Percentiles rank a stretch among this genome's conserved stretches.
Conservation (phyloP, 1,140 invertebrate species). For the Halesus radiatus region DNA sequence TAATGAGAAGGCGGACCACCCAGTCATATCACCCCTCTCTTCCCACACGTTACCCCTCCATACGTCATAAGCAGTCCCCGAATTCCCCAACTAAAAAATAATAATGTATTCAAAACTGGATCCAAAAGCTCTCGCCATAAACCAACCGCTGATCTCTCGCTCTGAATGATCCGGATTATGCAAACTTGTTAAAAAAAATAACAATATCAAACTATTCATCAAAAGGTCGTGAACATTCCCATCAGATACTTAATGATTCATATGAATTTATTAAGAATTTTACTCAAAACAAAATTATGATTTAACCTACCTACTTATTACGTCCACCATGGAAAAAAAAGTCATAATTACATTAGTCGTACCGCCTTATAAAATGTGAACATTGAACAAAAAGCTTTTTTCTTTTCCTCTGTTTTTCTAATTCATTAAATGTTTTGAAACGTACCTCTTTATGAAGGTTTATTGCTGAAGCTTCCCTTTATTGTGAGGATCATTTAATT, state of each 20-base stretch:
- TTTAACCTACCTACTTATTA: no score
- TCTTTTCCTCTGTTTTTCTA: background rate
- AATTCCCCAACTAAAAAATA: slow-evolving; percentile 44
- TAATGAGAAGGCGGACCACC: slow-evolving; percentile 57
- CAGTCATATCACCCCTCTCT: slow-evolving; percentile 36
- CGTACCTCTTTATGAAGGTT: background rate
- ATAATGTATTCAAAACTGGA: slow-evolving; percentile 51
- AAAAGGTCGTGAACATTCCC: slow-evolving; percentile 11
- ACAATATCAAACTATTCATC: background rate
- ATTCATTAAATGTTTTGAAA: background rate
- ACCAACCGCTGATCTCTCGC: slow-evolving; percentile 11
- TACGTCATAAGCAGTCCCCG: slow-evolving; percentile 48
- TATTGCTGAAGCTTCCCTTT: background rate
- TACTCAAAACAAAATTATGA: background rate
- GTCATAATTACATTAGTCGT: no score
- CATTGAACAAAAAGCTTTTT: background rate
- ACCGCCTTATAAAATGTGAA: no score
- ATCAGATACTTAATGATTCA: background rate
- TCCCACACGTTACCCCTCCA: slow-evolving; percentile 4
- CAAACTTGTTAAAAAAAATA: slow-evolving; percentile 4
- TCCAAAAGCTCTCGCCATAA: slow-evolving; percentile 1
- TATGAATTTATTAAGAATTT: background rate
- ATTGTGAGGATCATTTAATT: background rate
- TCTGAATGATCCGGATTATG: slow-evolving; percentile 15
- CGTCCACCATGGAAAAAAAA: no score